Conservation (phyloP, 2,797 vertebrate species). For the Astyanax mexicanus region DNA sequence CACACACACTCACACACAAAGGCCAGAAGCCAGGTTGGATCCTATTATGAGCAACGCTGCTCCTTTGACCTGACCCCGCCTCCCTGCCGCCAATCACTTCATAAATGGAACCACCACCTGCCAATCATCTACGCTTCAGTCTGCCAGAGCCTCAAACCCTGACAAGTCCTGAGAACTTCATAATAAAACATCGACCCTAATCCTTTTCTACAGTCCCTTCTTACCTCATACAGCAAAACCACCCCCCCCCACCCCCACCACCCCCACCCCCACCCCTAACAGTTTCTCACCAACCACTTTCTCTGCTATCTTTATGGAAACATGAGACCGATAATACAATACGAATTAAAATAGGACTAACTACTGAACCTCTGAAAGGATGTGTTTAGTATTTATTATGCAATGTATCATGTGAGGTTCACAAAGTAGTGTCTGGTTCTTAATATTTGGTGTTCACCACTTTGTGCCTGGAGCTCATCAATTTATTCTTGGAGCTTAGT, state of each 20-base stretch:
- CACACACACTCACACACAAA: slow-evolving; percentile 2
- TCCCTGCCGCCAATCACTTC: slow-evolving; percentile 55
- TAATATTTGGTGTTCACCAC: no score
- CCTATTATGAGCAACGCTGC: slow-evolving; percentile 43
- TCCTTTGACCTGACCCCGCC: slow-evolving; percentile 42
- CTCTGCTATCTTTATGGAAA: no score
- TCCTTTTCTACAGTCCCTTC: slow-evolving; percentile 33
- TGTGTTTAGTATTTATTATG: no score
- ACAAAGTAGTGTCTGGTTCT: no score
- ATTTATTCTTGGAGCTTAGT: no score
- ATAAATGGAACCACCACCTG: background rate
- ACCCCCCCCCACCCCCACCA: background rate
- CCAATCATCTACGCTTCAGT: background rate
- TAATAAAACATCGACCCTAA: slow-evolving; percentile 27
- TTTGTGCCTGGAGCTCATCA: no score
- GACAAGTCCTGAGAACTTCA: slow-evolving; percentile 11
- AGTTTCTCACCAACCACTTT: no score
- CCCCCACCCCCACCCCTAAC: no score
- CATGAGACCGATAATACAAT: no score
- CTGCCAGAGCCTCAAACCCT: slow-evolving; percentile 26
- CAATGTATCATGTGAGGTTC: no score
- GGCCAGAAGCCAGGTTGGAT: slow-evolving; percentile 34
- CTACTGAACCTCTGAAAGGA: no score
- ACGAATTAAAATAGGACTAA: no score
- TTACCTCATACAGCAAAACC: slow-evolving; percentile 29